phyloP scores from a whole-genome alignment of 2,113 vertebrate species.

The Aleadryas rufinucha region DNA sequence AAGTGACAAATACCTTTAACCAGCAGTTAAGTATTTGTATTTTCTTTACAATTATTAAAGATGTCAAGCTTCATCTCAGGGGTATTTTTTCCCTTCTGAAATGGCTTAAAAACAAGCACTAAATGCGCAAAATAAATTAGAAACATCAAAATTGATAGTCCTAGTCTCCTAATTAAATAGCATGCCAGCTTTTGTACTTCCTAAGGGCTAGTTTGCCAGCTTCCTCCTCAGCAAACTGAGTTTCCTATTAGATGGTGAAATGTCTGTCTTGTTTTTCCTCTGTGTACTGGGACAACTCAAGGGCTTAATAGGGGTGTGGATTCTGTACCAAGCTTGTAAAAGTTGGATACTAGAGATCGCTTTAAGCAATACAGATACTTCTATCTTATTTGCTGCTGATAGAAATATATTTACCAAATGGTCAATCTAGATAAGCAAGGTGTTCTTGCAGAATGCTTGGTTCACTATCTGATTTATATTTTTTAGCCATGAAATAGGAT shows the following conservation, averaged over 20 bases:
- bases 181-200: neutral
- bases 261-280: neutral
- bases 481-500: neutral
- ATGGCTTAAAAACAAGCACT: neutral
- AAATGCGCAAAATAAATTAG: neutral
- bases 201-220: neutral
- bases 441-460: neutral
- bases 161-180: neutral
- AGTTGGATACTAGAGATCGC: neutral
- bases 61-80: neutral
- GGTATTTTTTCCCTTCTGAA: neutral
- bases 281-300: neutral
- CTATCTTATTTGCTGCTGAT: neutral
- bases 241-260: neutral
- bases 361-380: neutral
- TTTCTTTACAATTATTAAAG: neutral
- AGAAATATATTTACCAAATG: neutral
- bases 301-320: neutral
- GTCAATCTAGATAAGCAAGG: neutral
- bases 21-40: neutral
- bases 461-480: neutral
- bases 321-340: neutral
- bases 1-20: neutral
- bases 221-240: neutral
- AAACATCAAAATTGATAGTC: neutral